A percentile compares a stretch with the other conserved stretches of the same genome.
Evolutionary conservation across 2,113 vertebrate species (phyloP).

Genomic region (Gulo gulo): DNA sequence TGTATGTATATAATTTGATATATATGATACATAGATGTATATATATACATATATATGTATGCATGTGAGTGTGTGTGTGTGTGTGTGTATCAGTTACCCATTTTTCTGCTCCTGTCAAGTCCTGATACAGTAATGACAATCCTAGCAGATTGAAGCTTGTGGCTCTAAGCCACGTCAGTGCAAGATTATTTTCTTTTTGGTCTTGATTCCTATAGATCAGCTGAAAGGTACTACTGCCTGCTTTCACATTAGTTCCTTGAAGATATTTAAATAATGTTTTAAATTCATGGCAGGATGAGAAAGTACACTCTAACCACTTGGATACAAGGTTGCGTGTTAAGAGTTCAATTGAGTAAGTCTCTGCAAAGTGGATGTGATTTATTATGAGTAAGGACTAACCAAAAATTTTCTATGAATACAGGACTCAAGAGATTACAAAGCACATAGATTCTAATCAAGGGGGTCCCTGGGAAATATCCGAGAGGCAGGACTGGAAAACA

Average conservation of each 20-base stretch:
- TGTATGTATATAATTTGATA: too few species aligned
- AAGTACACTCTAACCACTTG: not conserved
- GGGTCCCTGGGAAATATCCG: conserved; percentile 24
- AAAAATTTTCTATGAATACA: conserved; percentile 44
- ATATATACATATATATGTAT: too few species aligned
- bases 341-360: not conserved
- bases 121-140: not conserved
- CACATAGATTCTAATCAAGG: conserved; percentile 54
- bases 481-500: conserved; percentile 41
- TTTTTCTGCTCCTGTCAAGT: not conserved
- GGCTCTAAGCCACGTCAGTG: not conserved
- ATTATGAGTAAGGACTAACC: not conserved
- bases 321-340: not conserved
- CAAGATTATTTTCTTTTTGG: not conserved
- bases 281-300: not conserved
- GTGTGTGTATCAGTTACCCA: not conserved
- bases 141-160: not conserved
- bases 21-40: too few species aligned
- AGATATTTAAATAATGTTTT: not conserved
- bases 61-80: too few species aligned
- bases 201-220: not conserved
- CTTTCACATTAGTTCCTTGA: not conserved
- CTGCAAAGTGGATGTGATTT: conserved; percentile 2
- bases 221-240: not conserved
- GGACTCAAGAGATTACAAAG: conserved; percentile 9